Percentiles rank a stretch among this genome's conserved stretches.
Evolutionary conservation across 2,113 vertebrate species (phyloP).

Genomic region (Pelecanus crispus): DNA sequence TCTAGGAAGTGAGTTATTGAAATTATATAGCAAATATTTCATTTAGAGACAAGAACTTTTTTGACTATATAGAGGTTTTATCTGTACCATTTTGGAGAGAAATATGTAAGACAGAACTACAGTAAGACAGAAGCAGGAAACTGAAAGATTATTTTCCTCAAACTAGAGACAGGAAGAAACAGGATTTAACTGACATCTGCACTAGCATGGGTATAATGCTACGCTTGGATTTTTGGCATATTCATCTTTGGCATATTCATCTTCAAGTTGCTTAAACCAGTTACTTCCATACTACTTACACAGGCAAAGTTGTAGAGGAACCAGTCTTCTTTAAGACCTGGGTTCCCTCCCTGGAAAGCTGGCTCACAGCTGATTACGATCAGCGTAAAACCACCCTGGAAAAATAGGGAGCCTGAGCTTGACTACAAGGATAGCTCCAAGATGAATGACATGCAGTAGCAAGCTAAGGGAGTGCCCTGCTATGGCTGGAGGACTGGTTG

Average conservation of each 20-base stretch:
- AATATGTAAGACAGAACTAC: not conserved
- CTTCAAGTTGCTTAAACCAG: not conserved
- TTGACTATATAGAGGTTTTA: not conserved
- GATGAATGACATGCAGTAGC: fast-evolving
- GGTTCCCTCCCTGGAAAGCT: not conserved
- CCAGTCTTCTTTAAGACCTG: not conserved
- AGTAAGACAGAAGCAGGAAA: not conserved
- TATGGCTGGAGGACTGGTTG: fast-evolving
- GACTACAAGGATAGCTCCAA: fast-evolving
- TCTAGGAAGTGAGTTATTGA: not conserved
- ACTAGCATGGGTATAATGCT: not conserved
- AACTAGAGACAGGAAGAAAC: not conserved
- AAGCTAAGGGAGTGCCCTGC: fast-evolving
- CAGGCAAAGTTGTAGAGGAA: not conserved
- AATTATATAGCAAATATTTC: not conserved
- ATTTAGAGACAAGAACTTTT: not conserved
- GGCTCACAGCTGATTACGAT: not conserved
- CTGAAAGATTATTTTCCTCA: not conserved
- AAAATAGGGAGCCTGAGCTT: not conserved
- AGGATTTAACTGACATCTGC: not conserved
- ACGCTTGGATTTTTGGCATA: not conserved
- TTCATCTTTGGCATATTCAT: not conserved
- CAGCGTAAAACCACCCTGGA: not conserved
- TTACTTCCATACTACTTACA: not conserved
- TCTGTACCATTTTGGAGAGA: not conserved